A percentile compares a stretch with the other conserved stretches of the same genome.
These are phyloP conservation scores for Trachelus troglodyta DNA, from an alignment of 2,888 invertebrate genomes.

Conservation along the genomic window DNA sequence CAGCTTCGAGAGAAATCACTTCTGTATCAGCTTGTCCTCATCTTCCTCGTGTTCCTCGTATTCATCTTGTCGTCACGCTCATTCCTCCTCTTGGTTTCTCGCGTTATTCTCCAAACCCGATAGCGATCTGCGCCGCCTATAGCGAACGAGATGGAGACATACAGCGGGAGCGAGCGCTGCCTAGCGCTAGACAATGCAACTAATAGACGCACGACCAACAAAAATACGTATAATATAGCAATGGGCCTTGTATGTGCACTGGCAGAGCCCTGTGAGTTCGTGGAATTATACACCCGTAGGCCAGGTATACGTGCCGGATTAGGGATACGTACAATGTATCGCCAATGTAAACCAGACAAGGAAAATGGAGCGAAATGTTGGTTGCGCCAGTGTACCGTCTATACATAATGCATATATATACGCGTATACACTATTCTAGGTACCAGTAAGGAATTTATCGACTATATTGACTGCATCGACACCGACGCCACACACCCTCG, in stretches of 20 bases:
- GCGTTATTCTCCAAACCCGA: not conserved
- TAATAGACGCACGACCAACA: not conserved
- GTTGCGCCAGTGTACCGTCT: not conserved
- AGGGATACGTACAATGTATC: not conserved
- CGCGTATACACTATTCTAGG: not conserved
- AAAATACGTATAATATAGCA: not conserved
- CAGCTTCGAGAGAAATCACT: not conserved
- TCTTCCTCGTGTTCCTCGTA: not conserved
- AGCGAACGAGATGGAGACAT: not conserved
- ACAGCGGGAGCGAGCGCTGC: not conserved
- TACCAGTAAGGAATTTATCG: not conserved
- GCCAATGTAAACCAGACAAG: not conserved
- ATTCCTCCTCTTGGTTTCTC: not conserved
- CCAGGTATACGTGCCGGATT: not conserved
- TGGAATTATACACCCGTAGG: not conserved
- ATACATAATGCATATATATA: not conserved
- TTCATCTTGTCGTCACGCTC: not conserved
- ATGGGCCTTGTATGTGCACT: not conserved
- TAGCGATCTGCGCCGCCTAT: not conserved
- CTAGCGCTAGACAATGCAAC: not conserved
- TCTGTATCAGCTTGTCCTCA: not conserved
- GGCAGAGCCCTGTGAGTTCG: not conserved
- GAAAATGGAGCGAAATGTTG: not conserved
- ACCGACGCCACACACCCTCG: not conserved
- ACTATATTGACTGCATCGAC: not conserved